phyloP scores from a whole-genome alignment of 1,140 invertebrate species.

The Bombus cullumanus region DNA sequence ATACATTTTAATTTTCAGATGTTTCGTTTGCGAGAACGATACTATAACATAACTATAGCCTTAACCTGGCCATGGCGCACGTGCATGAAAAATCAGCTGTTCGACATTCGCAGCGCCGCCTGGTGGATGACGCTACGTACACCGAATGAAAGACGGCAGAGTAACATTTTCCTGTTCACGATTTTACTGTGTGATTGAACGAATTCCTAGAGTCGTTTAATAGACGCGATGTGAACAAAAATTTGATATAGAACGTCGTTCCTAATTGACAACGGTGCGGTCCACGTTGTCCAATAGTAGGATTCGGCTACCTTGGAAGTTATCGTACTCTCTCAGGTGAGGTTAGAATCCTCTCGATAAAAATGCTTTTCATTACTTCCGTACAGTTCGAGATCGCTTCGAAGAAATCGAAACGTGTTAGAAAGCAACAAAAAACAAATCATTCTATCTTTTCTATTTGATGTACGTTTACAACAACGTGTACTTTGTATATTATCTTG shows the following conservation, averaged over 20 bases:
- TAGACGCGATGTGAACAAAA: conserved; percentile 39
- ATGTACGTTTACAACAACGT: neutral
- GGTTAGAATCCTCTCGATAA: conserved; percentile 49
- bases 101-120: conserved; percentile 28
- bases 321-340: conserved; percentile 54
- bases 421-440: neutral
- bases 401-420: neutral
- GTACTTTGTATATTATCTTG: neutral
- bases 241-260: conserved; percentile 6
- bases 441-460: neutral
- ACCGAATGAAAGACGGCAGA: conserved; percentile 19
- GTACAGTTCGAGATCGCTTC: neutral
- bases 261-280: conserved; percentile 4
- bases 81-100: conserved; percentile 65
- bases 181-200: conserved; percentile 25
- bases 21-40: neutral
- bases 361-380: neutral
- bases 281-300: neutral
- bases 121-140: conserved; percentile 11
- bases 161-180: conserved; percentile 14
- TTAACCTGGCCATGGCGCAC: conserved; percentile 30
- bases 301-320: neutral
- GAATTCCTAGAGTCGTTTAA: conserved; percentile 10
- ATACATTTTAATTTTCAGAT: neutral
- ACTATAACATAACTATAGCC: neutral